Evolutionary conservation across 2,888 invertebrate genomes (phyloP).

Genomic region (Leptopilina syphax): DNA sequence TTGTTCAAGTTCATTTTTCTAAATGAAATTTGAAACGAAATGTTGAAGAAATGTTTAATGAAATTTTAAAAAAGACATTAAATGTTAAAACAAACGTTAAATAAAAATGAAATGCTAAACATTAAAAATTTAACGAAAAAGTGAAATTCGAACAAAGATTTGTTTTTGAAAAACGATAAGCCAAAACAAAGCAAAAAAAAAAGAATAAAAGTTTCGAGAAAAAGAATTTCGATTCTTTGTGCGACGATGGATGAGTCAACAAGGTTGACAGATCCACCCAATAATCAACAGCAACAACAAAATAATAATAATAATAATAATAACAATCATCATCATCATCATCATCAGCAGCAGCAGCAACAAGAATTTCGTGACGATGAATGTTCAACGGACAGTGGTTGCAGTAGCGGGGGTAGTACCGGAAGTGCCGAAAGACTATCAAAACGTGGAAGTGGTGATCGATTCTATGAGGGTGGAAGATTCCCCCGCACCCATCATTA

Average conservation of each 20-base stretch:
- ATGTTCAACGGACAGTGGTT: slow-evolving; percentile 75
- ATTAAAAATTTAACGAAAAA: no score
- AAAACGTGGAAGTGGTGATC: slow-evolving; percentile 65
- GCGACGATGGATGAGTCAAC: slow-evolving; percentile 66
- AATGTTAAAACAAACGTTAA: no score
- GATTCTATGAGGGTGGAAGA: slow-evolving; percentile 61
- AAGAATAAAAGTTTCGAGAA: neutral
- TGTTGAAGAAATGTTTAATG: no score
- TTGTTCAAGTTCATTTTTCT: no score
- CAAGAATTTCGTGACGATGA: slow-evolving; percentile 69
- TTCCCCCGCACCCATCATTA: slow-evolving; percentile 61
- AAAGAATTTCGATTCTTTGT: neutral
- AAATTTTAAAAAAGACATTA: no score
- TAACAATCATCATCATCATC: slow-evolving; percentile 22
- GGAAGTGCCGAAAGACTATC: slow-evolving; percentile 68
- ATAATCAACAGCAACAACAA: neutral
- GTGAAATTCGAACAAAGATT: no score
- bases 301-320: no score
- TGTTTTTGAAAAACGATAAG: neutral
- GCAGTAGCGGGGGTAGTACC: slow-evolving; percentile 77
- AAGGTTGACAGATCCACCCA: slow-evolving; percentile 60
- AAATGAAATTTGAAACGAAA: no score
- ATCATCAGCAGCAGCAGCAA: slow-evolving; percentile 47
- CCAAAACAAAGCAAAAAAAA: neutral
- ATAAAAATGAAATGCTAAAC: no score